Conservation (phyloP, 2,888 invertebrate genomes). For the Caenorhabditis doughertyi region DNA sequence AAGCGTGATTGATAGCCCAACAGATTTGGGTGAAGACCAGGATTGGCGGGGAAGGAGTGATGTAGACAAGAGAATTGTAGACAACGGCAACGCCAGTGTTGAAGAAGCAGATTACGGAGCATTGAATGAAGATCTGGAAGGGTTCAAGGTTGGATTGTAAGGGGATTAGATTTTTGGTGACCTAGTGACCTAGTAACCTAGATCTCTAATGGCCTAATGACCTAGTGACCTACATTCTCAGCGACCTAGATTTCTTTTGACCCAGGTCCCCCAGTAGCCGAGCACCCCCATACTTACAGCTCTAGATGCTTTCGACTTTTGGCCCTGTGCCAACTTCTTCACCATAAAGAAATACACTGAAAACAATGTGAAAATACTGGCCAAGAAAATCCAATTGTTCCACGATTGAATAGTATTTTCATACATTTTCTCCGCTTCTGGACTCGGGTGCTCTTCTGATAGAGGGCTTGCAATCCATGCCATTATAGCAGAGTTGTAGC, state of each 20-base stretch:
- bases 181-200: no score
- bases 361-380: conserved; percentile 19
- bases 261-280: no score
- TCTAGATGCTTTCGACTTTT: conserved; percentile 35
- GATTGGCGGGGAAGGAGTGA: conserved; percentile 1
- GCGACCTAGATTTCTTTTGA: no score
- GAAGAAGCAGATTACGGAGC: conserved; percentile 57
- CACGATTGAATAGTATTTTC: conserved; percentile 12
- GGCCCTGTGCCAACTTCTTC: conserved; percentile 21
- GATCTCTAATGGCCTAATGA: no score
- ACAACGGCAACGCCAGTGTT: conserved; percentile 37
- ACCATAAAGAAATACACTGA: conserved; percentile 21
- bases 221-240: no score
- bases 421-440: conserved; percentile 6
- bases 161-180: neutral
- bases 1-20: conserved; percentile 20
- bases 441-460: conserved; percentile 6
- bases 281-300: no score
- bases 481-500: conserved; percentile 12
- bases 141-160: neutral
- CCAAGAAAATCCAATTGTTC: conserved; percentile 24
- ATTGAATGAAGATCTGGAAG: conserved; percentile 55
- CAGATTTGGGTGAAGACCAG: conserved; percentile 6
- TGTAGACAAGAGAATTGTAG: conserved; percentile 11
- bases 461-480: conserved; percentile 9